phyloP scores from a whole-genome alignment of 2,888 invertebrate genomes.

The Sarcophaga caerulescens region DNA sequence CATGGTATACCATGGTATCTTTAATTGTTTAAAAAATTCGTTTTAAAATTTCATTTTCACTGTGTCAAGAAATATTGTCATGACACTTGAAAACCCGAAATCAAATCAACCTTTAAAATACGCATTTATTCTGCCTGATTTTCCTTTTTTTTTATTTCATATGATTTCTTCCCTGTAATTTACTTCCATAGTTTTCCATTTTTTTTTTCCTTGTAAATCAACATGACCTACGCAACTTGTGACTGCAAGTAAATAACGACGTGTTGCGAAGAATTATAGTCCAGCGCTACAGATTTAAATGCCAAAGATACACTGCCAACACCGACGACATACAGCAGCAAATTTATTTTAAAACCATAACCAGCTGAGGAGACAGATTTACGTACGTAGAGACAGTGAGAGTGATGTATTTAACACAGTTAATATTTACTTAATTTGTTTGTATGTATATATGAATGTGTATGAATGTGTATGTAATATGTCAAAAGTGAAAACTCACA shows the following conservation, averaged over 20 bases:
- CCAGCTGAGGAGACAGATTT: not conserved
- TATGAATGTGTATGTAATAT: too few relatives aligned
- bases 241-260: constrained; percentile 42
- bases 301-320: not conserved
- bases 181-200: too few relatives aligned
- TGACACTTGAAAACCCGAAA: not conserved
- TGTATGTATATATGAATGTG: too few relatives aligned
- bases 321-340: not conserved
- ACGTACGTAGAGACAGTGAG: not conserved
- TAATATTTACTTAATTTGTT: constrained; percentile 51
- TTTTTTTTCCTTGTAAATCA: constrained; percentile 13
- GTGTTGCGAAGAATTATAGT: constrained; percentile 9
- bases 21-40: too few relatives aligned
- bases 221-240: constrained; percentile 51
- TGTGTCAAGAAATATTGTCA: too few relatives aligned
- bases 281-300: too few relatives aligned
- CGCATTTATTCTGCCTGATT: not conserved
- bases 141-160: not conserved
- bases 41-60: too few relatives aligned
- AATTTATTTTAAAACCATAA: constrained; percentile 12
- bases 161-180: not conserved
- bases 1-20: too few relatives aligned
- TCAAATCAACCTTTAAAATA: constrained; percentile 24
- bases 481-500: constrained; percentile 49
- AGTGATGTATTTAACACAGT: constrained; percentile 25